Base-by-base conservation (phyloP, 2,797 vertebrate genomes). In the Cirrhinus mrigala region DNA sequence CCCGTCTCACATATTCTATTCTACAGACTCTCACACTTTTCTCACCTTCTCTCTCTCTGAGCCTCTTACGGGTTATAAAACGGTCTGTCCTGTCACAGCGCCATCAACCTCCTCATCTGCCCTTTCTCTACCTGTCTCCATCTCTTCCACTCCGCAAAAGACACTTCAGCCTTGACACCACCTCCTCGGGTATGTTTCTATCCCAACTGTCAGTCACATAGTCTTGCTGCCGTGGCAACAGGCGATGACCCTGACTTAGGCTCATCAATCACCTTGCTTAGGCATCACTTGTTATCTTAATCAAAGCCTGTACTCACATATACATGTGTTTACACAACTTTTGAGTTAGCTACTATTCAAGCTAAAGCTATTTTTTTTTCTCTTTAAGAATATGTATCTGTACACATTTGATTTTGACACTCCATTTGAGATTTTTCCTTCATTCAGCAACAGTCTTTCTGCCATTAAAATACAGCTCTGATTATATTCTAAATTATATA, bases 201-300 rank as follows among this genome's bases (percentile, higher is more conserved):
- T 77, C 27, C 77, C 15, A 33, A 10, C 79, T 82, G 83, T 82
- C 86, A 81, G 50, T 85, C 79, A 78, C 12, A 1, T 52, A 80
- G 27, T 64, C 70, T 29, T 62, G 64, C 83, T 82, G 71, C 73
- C n/a, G 20, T 44, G 73, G 56, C 33, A 85, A 78, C 64, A 58
- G 44, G 44, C 56, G 10, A 84, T 73, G 75, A 82, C 29, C 73
- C 79, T 85, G 64, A 14, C 29, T 37, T 48, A 40, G 4, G 54
- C 64, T 82, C 71, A 85, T 71, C 79, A 81, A 73, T 87, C 79
- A 77, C 40, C 52, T 58, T 37, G 24, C 46, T 81, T 52, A 58
- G 37, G 40, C 0, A 12, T 22, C 27, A 27, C 46, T 62, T 79
- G 11, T 22, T 69, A 56, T 66, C 62, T 48, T 60, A 69, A 76